phyloP scores from a whole-genome alignment of 2,797 vertebrate genomes.

The Momotus momota region DNA sequence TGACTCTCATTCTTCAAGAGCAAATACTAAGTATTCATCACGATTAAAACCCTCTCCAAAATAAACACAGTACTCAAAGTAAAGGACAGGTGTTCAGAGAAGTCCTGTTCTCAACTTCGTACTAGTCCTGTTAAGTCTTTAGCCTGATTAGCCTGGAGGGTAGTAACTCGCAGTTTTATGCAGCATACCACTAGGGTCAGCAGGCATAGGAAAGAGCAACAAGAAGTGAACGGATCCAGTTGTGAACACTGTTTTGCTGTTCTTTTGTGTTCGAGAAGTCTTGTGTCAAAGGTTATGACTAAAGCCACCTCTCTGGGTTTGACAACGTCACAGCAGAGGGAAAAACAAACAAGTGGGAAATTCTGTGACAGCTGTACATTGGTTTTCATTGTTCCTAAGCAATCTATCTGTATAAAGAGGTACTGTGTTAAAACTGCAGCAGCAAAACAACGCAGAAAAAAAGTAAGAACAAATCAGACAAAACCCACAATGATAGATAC shows the following conservation, averaged over 20 bases:
- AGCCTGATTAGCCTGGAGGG: not conserved
- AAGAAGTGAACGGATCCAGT: not conserved
- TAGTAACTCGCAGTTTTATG: not conserved
- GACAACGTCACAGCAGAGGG: not conserved
- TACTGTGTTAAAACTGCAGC: not conserved
- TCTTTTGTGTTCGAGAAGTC: not conserved
- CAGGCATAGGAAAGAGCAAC: not conserved
- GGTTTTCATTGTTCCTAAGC: not conserved
- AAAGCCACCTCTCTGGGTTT: not conserved
- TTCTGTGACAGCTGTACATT: not conserved
- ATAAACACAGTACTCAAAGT: rapidly evolving
- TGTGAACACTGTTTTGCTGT: not conserved
- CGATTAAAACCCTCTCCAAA: not conserved
- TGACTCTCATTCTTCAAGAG: not conserved
- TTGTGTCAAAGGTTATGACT: not conserved
- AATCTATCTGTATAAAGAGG: not conserved
- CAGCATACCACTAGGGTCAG: rapidly evolving
- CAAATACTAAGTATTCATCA: not conserved
- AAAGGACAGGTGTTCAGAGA: not conserved
- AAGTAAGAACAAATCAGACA: not conserved
- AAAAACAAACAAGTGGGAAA: not conserved
- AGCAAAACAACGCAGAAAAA: not conserved
- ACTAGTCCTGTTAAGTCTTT: not conserved
- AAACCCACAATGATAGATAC: not conserved
- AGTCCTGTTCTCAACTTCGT: not conserved